A percentile compares a stretch with the other conserved stretches of the same genome.
phyloP scores from a whole-genome alignment of 2,888 invertebrate species.

The Toxonevra muliebris region DNA sequence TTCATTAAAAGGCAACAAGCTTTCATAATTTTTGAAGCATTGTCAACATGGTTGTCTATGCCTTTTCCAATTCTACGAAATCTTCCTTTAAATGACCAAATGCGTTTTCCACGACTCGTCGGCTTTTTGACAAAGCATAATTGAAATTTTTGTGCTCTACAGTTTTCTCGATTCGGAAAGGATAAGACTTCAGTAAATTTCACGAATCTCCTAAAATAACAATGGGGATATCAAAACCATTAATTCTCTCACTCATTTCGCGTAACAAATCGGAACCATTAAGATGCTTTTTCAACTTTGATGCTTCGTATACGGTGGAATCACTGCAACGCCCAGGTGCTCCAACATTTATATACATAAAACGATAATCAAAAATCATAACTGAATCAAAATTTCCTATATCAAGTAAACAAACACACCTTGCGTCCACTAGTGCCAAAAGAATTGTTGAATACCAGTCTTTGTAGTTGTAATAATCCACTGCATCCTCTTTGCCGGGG shows the following conservation, averaged over 20 bases:
- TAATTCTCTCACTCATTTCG: constrained; percentile 6
- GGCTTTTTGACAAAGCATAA: constrained; percentile 24
- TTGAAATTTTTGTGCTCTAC: constrained; percentile 26
- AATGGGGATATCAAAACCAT: constrained; percentile 16
- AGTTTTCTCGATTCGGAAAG: not conserved
- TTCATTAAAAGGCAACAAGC: constrained; percentile 22
- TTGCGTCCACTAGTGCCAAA: constrained; percentile 32
- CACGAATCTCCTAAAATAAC: constrained; percentile 20
- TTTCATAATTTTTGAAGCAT: constrained; percentile 14
- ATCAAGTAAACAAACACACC: too few species aligned
- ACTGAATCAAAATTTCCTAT: constrained; percentile 21
- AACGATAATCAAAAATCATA: constrained; percentile 7
- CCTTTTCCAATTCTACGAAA: constrained; percentile 23
- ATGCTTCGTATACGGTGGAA: constrained; percentile 14
- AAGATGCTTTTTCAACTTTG: not conserved
- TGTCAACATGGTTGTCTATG: constrained; percentile 22
- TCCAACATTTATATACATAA: constrained; percentile 24
- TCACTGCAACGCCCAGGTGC: constrained; percentile 22
- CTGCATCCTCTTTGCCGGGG: constrained; percentile 23
- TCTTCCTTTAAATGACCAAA: constrained; percentile 26
- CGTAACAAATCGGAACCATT: not conserved
- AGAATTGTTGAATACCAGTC: constrained; percentile 36
- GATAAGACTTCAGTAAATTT: constrained; percentile 26
- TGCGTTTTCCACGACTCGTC: constrained; percentile 24
- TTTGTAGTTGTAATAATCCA: constrained; percentile 32